Conservation (phyloP, 2,113 vertebrate genomes). For the Myotis lucifugus region DNA sequence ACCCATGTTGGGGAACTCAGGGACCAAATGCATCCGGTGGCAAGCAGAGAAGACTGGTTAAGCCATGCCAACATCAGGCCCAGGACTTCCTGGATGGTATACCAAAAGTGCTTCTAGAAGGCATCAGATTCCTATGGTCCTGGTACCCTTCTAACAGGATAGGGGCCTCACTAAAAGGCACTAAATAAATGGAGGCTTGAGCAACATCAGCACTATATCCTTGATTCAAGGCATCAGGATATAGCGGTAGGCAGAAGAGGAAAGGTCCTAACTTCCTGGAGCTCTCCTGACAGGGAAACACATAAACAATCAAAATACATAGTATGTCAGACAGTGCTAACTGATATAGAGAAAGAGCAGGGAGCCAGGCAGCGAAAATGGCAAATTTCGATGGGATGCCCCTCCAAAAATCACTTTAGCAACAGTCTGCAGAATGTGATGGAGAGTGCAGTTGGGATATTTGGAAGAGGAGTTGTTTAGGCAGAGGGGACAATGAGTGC, state of each 20-base stretch:
- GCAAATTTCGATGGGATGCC: not conserved
- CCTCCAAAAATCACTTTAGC: not conserved
- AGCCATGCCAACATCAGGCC: not conserved
- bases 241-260: not conserved
- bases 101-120: not conserved
- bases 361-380: not conserved
- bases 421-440: not conserved
- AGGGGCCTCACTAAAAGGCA: not conserved
- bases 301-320: not conserved
- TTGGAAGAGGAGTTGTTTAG: not conserved
- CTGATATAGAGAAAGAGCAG: not conserved
- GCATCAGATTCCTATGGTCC: not conserved
- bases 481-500: not conserved
- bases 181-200: not conserved
- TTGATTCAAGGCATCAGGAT: not conserved
- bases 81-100: not conserved
- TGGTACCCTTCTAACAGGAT: not conserved
- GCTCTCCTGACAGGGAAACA: not conserved
- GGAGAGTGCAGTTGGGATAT: too few species aligned
- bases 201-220: not conserved
- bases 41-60: not conserved
- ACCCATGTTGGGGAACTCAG: not conserved
- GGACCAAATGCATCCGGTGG: not conserved
- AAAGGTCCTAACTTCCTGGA: not conserved
- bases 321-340: not conserved